Evolutionary conservation across 2,113 vertebrate species (phyloP), one percentile per base, ranked within the genome.

Genomic region (Pardalotus punctatus): DNA sequence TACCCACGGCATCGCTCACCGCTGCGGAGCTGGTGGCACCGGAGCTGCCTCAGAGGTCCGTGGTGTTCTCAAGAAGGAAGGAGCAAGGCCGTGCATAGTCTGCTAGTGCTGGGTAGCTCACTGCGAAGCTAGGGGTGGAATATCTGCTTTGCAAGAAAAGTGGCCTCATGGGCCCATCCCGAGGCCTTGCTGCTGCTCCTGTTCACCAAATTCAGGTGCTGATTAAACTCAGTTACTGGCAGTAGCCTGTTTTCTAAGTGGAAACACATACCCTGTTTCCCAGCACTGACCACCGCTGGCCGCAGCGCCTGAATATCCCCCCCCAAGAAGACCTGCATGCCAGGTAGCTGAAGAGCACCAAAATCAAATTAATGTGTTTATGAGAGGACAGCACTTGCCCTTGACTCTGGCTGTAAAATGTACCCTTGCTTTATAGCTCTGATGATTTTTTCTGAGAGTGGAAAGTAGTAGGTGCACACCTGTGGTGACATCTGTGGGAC

Each of bases 31-130:
- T 23, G 36, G 3, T 2, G 36, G 27, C 25, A 14, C 45, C 2
- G 3, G 33, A 29, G 40, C 58, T 58, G 36, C 14, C 35, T 16
- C 8, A 12, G n/a, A 17, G 21, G 2, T 16, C 2, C 3, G 4
- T n/a, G 24, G 20, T 17, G 10, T 20, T 29, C 1, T 1, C 28
- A 3, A 40, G 60, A 24, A 40, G 12, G 18, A 47, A 40, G 42
- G 51, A 51, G 6, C 7, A 8, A 19, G 24, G 65, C 47, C 14
- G 1, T 0, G 0, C 2, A 0, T 17, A 2, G 3, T 28, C 28
- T 25, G 10, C 9, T 6, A 8, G 15, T 5, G 11, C 17, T 28
- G 33, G 7, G 33, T 14, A 13, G 43, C 20, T 35, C 23, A 6
- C 17, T 27, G 1, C 12, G 23, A 33, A 13, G 27, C 27, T 11